phyloP scores from a whole-genome alignment of 2,797 vertebrate genomes.

The Pygocentrus nattereri region DNA sequence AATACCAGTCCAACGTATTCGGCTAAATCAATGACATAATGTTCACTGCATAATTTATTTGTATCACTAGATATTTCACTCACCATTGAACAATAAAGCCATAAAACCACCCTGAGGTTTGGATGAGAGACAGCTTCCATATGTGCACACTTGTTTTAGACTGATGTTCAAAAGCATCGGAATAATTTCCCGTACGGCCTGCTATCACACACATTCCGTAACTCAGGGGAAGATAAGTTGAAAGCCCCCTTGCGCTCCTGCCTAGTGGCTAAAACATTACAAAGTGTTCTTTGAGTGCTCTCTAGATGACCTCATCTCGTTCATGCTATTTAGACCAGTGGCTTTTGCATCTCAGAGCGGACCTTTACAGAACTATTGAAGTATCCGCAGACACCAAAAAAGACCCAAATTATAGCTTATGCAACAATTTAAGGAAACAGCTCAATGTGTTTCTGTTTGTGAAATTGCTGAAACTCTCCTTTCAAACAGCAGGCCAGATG shows the following conservation, averaged over 20 bases:
- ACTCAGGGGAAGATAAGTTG: not conserved
- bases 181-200: not conserved
- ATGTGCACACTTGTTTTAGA: not conserved
- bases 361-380: not conserved
- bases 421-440: not conserved
- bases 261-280: constrained; percentile 6
- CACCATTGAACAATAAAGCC: not conserved
- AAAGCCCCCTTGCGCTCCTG: not conserved
- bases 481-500: not conserved
- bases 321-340: constrained; percentile 1
- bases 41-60: not conserved
- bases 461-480: not conserved
- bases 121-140: not conserved
- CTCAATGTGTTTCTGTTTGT: not conserved
- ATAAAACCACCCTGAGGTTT: constrained; percentile 7
- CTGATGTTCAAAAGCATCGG: constrained; percentile 8
- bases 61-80: not conserved
- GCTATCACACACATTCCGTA: constrained; percentile 6
- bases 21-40: not conserved
- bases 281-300: not conserved
- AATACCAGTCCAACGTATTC: not conserved
- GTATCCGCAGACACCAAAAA: not conserved
- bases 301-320: not conserved
- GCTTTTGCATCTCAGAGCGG: not conserved
- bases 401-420: not conserved